Evolutionary conservation across 2,113 vertebrate genomes (phyloP), one percentile per base, ranked within the genome.

Genomic region (Anser brachyrhynchus): DNA sequence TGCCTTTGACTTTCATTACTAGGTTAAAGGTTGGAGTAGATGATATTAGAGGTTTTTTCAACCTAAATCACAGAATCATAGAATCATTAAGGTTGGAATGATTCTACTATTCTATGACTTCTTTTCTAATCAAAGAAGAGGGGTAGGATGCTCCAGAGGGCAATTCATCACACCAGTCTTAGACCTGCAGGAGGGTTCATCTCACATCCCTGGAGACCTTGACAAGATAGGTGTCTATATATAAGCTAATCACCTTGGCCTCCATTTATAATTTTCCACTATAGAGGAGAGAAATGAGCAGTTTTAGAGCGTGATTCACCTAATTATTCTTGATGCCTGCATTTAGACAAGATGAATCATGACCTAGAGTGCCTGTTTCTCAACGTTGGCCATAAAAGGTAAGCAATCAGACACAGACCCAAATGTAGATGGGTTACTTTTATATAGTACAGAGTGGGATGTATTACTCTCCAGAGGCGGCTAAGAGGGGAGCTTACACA

Each of bases 341-440:
- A 75, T 78, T 87, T 84, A 62, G 89, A 87, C 62, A 72, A 84
- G 70, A 77, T 75, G 66, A 91, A 51, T 93, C 4, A 29, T 61
- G 77, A 72, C 65, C 84, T 72, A 84, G 89, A 93, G n/a, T 41
- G 73, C 39, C 70, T 91, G 33, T 72, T 94, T 87, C 76, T 87
- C 73, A 81, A 46, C 46, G 57, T 29, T 65, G 65, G 67, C 80
- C 2, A 0, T 74, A 69, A 65, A 70, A 94, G 13, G 33, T 69
- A 84, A 87, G 59, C 15, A 71, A 78, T 81, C 69, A 84, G 59
- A 86, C 67, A 81, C 5, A 80, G 46, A 67, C 46, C 19, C n/a
- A 15, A 46, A 75, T 4, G 10, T 43, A 75, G 2, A 0, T 81
- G 55, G 11, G 25, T 67, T 67, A 57, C 65, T 33, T 75, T 78